Percentiles rank a stretch among this genome's conserved stretches.
Conservation (phyloP, 2,888 invertebrate species). For the Mimachlamys varia region DNA sequence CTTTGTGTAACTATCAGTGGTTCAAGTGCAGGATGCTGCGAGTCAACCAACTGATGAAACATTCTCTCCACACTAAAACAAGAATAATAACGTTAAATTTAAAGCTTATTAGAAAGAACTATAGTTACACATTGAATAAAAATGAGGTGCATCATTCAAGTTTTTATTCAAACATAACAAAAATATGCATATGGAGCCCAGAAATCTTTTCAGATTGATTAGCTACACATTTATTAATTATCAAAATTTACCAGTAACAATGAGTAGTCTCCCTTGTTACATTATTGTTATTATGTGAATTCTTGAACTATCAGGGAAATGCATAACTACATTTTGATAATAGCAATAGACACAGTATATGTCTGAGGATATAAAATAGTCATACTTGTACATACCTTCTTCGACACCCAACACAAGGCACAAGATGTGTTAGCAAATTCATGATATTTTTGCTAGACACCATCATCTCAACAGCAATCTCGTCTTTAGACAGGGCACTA, state of each 20-base stretch:
- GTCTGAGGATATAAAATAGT: background rate
- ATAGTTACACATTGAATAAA: no score
- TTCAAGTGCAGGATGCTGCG: constrained; percentile 93
- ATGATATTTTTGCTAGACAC: constrained; percentile 92
- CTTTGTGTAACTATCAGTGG: constrained; percentile 90
- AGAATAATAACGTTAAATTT: constrained; percentile 44
- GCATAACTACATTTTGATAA: no score
- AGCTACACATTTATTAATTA: no score
- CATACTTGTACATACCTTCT: constrained; percentile 87
- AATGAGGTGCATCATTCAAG: no score
- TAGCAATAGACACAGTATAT: background rate
- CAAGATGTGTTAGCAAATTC: constrained; percentile 93
- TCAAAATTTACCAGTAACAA: no score
- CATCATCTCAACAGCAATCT: constrained; percentile 91
- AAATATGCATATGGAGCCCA: no score
- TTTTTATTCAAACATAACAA: no score
- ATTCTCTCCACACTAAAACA: constrained; percentile 91
- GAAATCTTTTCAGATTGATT: no score
- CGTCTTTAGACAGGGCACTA: constrained; percentile 89
- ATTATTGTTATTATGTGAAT: no score
- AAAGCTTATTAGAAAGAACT: no score
- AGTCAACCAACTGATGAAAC: constrained; percentile 92
- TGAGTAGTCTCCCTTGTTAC: no score
- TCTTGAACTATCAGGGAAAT: no score
- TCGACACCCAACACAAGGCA: constrained; percentile 96